A percentile compares a stretch with the other conserved stretches of the same genome.
phyloP scores from a whole-genome alignment of 2,113 vertebrate species.

The Charadrius vociferus region DNA sequence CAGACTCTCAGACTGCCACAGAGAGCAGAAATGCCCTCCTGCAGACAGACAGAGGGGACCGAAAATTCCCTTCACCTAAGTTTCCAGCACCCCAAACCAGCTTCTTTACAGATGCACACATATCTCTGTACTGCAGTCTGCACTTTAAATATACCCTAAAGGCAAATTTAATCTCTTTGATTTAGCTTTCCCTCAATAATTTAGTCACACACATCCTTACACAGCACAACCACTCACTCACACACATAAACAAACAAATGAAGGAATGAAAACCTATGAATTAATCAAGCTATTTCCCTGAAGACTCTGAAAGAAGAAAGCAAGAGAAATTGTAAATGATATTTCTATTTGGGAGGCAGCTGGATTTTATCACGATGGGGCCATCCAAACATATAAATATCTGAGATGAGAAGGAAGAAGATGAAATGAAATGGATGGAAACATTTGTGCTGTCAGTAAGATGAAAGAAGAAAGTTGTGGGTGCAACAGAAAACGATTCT shows the following conservation, averaged over 20 bases:
- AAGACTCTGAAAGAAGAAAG: constrained; percentile 3
- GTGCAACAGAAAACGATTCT: not conserved
- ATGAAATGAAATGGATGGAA: constrained; percentile 17
- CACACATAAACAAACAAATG: constrained; percentile 4
- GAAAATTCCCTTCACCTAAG: not conserved
- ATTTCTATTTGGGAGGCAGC: constrained; percentile 4
- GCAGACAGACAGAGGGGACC: not conserved
- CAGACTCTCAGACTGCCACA: not conserved
- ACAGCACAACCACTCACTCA: not conserved
- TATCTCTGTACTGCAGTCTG: not conserved
- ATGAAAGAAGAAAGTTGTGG: constrained; percentile 29
- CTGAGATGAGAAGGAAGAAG: not conserved
- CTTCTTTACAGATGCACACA: not conserved
- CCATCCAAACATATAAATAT: constrained; percentile 25
- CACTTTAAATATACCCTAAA: not conserved
- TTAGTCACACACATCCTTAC: not conserved
- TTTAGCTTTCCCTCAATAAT: constrained; percentile 24
- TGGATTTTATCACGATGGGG: not conserved
- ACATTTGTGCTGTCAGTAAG: not conserved
- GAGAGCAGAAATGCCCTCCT: not conserved
- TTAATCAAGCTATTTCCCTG: constrained; percentile 30
- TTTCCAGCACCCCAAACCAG: not conserved
- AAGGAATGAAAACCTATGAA: constrained; percentile 26
- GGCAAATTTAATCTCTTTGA: constrained; percentile 17
- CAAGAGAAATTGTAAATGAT: constrained; percentile 1